phyloP scores from a whole-genome alignment of 2,113 vertebrate species.

The Dryoscopus gambensis region DNA sequence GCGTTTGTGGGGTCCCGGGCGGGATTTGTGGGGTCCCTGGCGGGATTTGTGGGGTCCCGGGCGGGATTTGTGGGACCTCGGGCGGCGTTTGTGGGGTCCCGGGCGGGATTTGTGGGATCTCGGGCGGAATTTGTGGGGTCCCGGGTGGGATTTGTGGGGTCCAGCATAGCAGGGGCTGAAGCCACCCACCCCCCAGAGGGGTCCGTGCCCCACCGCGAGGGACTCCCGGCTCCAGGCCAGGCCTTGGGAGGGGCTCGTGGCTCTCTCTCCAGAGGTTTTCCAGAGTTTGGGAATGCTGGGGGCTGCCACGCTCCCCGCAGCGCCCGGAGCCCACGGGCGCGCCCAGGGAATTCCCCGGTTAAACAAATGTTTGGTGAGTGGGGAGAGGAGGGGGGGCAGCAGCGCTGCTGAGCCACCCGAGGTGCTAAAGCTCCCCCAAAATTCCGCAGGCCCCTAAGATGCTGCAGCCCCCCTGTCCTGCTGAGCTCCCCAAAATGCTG shows the following conservation, averaged over 20 bases:
- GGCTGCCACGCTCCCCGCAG: neutral
- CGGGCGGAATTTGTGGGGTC: neutral
- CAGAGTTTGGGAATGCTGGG: neutral
- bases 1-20: neutral
- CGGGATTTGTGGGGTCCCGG: too few species aligned
- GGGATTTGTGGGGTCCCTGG: too few species aligned
- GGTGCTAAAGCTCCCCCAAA: too few species aligned
- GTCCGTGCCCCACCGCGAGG: rapidly evolving
- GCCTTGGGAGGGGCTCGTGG: neutral
- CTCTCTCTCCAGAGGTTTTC: neutral
- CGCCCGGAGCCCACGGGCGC: neutral
- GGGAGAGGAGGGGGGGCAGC: neutral
- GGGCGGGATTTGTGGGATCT: too few species aligned
- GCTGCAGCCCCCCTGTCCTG: neutral
- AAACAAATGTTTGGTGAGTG: neutral
- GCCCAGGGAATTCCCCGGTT: neutral
- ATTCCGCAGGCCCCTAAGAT: neutral
- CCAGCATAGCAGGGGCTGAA: neutral
- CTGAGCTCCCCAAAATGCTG: neutral
- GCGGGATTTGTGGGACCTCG: too few species aligned
- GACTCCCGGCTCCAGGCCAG: rapidly evolving
- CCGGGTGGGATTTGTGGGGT: too few species aligned
- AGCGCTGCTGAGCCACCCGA: rapidly evolving
- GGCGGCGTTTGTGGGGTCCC: neutral
- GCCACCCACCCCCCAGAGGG: neutral